Base-by-base conservation (phyloP, 2,113 vertebrate genomes). In the Microcebus tavaratra region DNA sequence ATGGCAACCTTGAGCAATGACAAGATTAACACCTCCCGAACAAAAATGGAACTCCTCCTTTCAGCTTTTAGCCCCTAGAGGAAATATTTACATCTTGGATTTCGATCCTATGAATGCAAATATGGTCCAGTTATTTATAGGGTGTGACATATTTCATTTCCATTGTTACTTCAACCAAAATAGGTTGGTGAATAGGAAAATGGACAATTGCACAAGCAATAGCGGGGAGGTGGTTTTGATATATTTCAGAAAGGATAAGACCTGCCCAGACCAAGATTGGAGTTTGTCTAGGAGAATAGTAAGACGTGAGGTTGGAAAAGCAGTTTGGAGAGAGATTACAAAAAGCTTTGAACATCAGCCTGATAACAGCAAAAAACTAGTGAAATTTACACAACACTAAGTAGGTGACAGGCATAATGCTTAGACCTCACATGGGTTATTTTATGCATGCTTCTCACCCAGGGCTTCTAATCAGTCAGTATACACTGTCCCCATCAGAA, bases 41-140 rank as follows among this genome's bases (percentile, higher is more conserved):
- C 72, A 94, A 95, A 97, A 95, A 94, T 80, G 92, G 90, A 94
- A 68, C 73, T 70, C 82, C 85, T 63, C 48, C 61, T 94, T 93
- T 94, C 92, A 82, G 89, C n/a, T 89, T 89, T 85, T 45, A 87
- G 92, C 68, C 65, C 67, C 55, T 42, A 55, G 18, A 82, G 45
- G 87, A 93, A 96, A 80, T 96, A 90, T 79, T 97, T 94, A 94
- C 91, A 80, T 95, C 75, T 96, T 91, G 82, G 48, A 82, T 89
- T 91, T 91, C 10, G 8, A 94, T 78, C 67, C 13, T 61, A 55
- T 86, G 57, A 72, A 88, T 81, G 68, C 68, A 95, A 79, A 95
- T 87, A 86, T 53, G 25, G 3, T 45, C 67, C 45, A 91, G 61
- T 75, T 95, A 75, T 95, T 81, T 85, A 91, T 20, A 81, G 73